Evolutionary conservation across 2,888 invertebrate species (phyloP).

Genomic region (Nephrotoma flavescens): DNA sequence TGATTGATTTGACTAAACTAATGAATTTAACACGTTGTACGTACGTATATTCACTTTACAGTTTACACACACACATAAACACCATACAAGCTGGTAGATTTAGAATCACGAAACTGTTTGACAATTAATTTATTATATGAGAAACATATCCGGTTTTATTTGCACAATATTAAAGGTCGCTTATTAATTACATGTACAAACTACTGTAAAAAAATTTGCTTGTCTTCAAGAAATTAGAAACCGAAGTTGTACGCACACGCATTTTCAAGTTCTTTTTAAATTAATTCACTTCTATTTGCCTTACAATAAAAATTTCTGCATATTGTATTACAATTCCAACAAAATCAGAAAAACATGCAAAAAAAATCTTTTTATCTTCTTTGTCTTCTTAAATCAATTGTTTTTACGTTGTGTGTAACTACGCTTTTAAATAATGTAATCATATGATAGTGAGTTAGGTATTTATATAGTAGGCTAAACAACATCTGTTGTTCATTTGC

Average conservation of each 20-base stretch:
- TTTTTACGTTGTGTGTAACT: background rate
- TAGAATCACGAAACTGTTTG: background rate
- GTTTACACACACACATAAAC: background rate
- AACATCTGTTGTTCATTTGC: background rate
- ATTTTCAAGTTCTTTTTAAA: background rate
- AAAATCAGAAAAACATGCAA: background rate
- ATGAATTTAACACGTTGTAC: background rate
- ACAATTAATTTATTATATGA: background rate
- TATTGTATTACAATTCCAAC: background rate
- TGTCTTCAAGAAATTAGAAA: background rate
- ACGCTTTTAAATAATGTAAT: background rate
- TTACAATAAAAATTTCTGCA: background rate
- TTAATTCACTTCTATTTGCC: background rate
- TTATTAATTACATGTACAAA: background rate
- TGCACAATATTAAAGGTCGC: background rate
- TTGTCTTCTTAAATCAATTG: background rate
- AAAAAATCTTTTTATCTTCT: background rate
- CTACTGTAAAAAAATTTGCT: background rate
- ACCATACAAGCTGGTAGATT: background rate
- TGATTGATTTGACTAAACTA: background rate
- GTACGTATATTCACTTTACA: no score
- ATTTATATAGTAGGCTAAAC: background rate
- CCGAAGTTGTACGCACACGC: background rate
- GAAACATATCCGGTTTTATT: background rate
- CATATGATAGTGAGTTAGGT: background rate